Conservation (phyloP, 2,888 invertebrate species). For the Brachypterus glaber region DNA sequence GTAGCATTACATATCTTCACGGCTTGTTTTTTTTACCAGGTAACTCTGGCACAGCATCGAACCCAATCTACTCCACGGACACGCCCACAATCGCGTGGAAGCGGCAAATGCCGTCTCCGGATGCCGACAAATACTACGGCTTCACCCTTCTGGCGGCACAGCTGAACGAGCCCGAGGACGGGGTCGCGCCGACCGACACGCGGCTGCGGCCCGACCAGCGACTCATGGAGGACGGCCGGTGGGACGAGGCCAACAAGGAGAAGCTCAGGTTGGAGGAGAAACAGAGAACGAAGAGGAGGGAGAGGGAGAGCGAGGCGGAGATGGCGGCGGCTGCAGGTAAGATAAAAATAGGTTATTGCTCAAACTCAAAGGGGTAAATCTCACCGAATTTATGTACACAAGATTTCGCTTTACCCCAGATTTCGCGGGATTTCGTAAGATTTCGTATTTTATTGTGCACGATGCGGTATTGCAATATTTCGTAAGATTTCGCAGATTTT, state of each 20-base stretch:
- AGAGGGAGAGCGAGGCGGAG: conserved; percentile 73
- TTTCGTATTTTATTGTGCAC: too few relatives aligned
- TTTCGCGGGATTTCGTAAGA: too few relatives aligned
- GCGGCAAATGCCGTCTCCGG: conserved; percentile 60
- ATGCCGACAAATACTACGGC: conserved; percentile 74
- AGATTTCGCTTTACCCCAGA: too few relatives aligned
- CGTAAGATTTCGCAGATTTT: too few relatives aligned
- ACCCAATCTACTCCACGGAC: conserved; percentile 89
- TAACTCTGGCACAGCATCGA: conserved; percentile 56
- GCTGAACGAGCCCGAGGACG: conserved; percentile 88
- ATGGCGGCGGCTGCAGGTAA: conserved; percentile 50
- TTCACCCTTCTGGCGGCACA: conserved; percentile 94
- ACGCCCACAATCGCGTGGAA: conserved; percentile 81
- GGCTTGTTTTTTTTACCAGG: too few relatives aligned
- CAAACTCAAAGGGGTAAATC: neutral
- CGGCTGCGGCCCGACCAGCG: conserved; percentile 86
- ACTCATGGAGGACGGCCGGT: conserved; percentile 88
- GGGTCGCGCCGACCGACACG: conserved; percentile 89
- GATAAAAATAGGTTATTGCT: too few relatives aligned
- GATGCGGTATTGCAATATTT: too few relatives aligned
- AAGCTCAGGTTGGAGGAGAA: conserved; percentile 89
- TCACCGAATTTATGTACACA: neutral
- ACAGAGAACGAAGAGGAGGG: conserved; percentile 72
- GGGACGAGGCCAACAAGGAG: conserved; percentile 85
- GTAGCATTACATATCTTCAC: too few relatives aligned